Evolutionary conservation across 92 coral and sea anemone genomes (phyloP), one percentile per base, ranked within the genome.

Genomic region (Epizoanthus ramosus): DNA sequence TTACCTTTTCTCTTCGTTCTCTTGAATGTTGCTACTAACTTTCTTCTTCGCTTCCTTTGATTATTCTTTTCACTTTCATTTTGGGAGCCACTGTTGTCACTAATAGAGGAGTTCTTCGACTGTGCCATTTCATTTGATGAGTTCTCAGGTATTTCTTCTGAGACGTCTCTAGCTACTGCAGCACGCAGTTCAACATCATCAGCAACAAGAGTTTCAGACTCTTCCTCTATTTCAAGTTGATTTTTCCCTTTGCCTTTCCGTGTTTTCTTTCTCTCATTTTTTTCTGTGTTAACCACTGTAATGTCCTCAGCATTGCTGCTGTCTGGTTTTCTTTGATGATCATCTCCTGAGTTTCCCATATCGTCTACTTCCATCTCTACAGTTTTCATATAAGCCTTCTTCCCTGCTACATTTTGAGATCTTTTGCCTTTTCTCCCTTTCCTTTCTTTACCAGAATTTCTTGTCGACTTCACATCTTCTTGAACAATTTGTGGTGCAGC

Each of bases 1-100:
- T 68, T 86, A 59, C 15, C 37, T 25, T 50, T 24, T 33, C 77
- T 86, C 73, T 71, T 50, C 56, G 58, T 31, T 12, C 53, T 56
- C 61, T 57, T 35, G 18, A 57, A 23, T 28, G 70, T 15, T 69
- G 71, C 63, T 6, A 5, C 24, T 66, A 50, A 23, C 22, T 39
- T 71, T 23, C 66, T 81, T 57, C 63, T 74, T 57, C 31, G 43
- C 52, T 25, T 81, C 12, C 6, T 21, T n/a, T 33, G 81, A 50
- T 39, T 5, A 43, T 76, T 68, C 15, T 37, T 58, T 8, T 17
- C 17, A 14, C 43, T 41, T 83, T 83, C 79, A 63, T n/a, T 33
- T 85, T 60, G 80, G 19, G 71, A 41, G 43, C 57, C 50, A 41
- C 18, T 14, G 12, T 18, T 35, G 45, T 3, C 47, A 15, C 13